Conservation (phyloP, 2,888 invertebrate genomes). For the Ctenicera cuprea region DNA sequence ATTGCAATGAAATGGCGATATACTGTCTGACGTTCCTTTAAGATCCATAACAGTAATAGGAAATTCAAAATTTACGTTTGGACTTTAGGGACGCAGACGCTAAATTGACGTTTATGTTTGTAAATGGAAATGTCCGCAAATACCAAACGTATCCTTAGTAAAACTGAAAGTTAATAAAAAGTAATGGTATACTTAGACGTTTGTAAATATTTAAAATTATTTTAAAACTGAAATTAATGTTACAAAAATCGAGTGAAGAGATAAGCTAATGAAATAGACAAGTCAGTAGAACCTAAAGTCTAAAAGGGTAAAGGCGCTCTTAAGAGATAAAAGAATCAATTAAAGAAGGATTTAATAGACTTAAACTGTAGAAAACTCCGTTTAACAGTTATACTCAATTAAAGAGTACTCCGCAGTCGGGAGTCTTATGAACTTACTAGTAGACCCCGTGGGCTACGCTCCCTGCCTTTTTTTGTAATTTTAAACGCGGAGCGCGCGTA, state of each 20-base stretch:
- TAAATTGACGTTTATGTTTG: conserved; percentile 18
- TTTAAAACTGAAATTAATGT: too few species aligned
- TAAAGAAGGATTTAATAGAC: not conserved
- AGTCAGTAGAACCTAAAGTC: not conserved
- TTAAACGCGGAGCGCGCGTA: too few species aligned
- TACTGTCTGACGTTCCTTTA: not conserved
- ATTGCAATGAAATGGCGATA: not conserved
- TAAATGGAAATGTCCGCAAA: conserved; percentile 2
- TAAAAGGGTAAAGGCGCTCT: not conserved
- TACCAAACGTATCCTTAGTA: not conserved
- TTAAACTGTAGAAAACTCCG: not conserved
- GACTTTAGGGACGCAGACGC: not conserved
- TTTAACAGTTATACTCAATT: not conserved
- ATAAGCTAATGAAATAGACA: not conserved
- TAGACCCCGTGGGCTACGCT: too few species aligned
- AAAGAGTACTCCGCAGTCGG: too few species aligned
- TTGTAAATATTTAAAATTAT: too few species aligned
- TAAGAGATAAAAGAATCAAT: not conserved
- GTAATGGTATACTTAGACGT: not conserved
- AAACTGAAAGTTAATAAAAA: not conserved
- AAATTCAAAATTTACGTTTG: conserved; percentile 1
- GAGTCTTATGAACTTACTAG: too few species aligned
- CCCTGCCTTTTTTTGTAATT: too few species aligned
- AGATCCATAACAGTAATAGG: conserved; percentile 3
- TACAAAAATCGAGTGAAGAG: too few species aligned